These are phyloP conservation scores for Typhlichthys eigenmanni DNA, from an alignment of 2,797 vertebrate species.

Conservation along the genomic window DNA sequence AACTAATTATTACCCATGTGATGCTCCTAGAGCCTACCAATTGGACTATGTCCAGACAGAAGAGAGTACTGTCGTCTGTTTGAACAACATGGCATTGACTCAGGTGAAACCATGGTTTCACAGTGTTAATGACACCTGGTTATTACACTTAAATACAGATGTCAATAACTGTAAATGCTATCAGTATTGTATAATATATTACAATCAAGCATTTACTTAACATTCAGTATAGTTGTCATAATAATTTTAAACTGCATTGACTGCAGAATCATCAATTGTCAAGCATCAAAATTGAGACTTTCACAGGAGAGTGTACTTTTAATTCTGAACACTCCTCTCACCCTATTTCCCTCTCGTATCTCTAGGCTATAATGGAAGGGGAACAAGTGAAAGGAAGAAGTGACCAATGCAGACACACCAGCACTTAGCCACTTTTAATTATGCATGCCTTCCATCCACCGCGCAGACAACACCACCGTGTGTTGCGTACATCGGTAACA, in stretches of 20 bases:
- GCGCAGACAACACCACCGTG: conserved; percentile 57
- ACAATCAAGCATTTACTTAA: too few relatives aligned
- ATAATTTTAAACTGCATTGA: too few relatives aligned
- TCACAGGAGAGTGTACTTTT: too few relatives aligned
- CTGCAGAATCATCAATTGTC: too few relatives aligned
- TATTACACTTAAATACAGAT: too few relatives aligned
- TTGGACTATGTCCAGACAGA: conserved; percentile 68
- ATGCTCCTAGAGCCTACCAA: conserved; percentile 51
- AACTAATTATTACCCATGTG: conserved; percentile 63
- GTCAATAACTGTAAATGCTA: too few relatives aligned
- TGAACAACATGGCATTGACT: conserved; percentile 69
- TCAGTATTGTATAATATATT: too few relatives aligned
- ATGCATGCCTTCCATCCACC: conserved; percentile 64
- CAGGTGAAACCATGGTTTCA: conserved; percentile 62
- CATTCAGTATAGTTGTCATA: too few relatives aligned
- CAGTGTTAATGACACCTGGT: conserved; percentile 16
- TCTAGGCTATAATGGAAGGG: conserved; percentile 44
- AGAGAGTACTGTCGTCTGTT: conserved; percentile 74
- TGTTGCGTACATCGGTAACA: background rate
- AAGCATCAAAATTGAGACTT: too few relatives aligned
- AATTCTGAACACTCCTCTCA: conserved; percentile 7
- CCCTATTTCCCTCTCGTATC: conserved; percentile 19
- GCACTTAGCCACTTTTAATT: conserved; percentile 76
- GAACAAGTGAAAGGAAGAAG: conserved; percentile 34
- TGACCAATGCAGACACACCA: conserved; percentile 41